phyloP scores from a whole-genome alignment of 2,797 vertebrate genomes.

The Tarsius wallacei region DNA sequence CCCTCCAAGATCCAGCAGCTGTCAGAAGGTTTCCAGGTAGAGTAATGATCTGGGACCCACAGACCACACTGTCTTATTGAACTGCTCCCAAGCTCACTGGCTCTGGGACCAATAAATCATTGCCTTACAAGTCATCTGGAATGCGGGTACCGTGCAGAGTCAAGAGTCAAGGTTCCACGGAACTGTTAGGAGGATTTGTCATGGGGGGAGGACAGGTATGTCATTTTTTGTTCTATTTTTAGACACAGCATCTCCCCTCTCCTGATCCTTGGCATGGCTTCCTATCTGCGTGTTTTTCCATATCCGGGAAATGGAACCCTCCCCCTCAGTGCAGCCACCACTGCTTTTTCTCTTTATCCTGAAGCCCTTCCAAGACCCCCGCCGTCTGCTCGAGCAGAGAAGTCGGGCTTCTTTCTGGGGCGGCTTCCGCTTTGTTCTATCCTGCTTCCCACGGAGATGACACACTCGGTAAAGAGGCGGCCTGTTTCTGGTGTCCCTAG shows the following conservation, averaged over 20 bases:
- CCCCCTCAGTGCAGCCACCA: neutral
- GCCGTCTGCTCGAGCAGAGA: slow-evolving; percentile 2
- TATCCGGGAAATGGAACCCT: neutral
- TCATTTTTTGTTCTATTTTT: neutral
- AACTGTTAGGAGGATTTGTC: slow-evolving; percentile 26
- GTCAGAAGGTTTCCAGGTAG: slow-evolving; percentile 77
- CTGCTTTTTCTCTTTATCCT: slow-evolving; percentile 25
- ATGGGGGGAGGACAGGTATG: neutral
- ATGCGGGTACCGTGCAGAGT: neutral
- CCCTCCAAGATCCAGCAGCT: slow-evolving; percentile 77
- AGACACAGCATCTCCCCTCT: neutral
- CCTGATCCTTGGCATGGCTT: slow-evolving; percentile 7
- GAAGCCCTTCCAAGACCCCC: slow-evolving; percentile 65
- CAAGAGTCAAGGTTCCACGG: slow-evolving; percentile 68
- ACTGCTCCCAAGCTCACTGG: slow-evolving; percentile 73
- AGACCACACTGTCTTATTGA: slow-evolving; percentile 75
- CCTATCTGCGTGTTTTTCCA: neutral
- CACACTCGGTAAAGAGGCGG: slow-evolving; percentile 59
- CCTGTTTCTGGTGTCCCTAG: slow-evolving; percentile 68
- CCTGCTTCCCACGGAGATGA: slow-evolving; percentile 70
- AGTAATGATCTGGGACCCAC: slow-evolving; percentile 74
- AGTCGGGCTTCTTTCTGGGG: slow-evolving; percentile 51
- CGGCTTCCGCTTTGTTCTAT: slow-evolving; percentile 10
- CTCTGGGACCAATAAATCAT: slow-evolving; percentile 73
- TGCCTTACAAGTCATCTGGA: slow-evolving; percentile 74